Conservation (phyloP, 2,797 vertebrate genomes). For the Smutsia gigantea region DNA sequence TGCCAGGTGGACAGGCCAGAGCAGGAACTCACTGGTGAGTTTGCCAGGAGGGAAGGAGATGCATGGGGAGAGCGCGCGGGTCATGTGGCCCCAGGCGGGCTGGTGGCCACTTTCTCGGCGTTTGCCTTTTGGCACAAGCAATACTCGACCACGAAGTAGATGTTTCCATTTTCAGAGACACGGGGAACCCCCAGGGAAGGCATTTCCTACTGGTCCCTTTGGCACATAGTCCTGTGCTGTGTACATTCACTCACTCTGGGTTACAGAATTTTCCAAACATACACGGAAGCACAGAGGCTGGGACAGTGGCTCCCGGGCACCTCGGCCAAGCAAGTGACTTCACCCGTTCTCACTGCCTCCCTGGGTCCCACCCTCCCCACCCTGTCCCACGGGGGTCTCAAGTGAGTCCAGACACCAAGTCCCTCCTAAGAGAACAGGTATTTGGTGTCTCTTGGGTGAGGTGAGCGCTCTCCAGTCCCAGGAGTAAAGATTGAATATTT, state of each 20-base stretch:
- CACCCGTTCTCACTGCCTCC: background rate
- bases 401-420: background rate
- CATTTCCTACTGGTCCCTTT: background rate
- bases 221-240: rapidly evolving
- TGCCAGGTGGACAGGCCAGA: background rate
- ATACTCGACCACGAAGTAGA: background rate
- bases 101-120: rapidly evolving
- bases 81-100: rapidly evolving
- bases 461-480: rapidly evolving
- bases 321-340: too few relatives aligned
- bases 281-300: background rate
- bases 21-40: constrained; percentile 14
- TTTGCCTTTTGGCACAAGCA: rapidly evolving
- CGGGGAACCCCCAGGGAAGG: rapidly evolving
- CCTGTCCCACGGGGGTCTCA: rapidly evolving
- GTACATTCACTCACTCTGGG: rapidly evolving
- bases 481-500: rapidly evolving
- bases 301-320: background rate
- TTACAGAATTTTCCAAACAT: background rate
- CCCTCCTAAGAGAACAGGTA: background rate
- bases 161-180: background rate
- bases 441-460: background rate
- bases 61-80: rapidly evolving
- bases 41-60: background rate
- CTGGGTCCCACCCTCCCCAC: rapidly evolving